A percentile compares a stretch with the other conserved stretches of the same genome.
Conservation (phyloP, 2,113 vertebrate genomes). For the Stomatorhinus ivindoensis region DNA sequence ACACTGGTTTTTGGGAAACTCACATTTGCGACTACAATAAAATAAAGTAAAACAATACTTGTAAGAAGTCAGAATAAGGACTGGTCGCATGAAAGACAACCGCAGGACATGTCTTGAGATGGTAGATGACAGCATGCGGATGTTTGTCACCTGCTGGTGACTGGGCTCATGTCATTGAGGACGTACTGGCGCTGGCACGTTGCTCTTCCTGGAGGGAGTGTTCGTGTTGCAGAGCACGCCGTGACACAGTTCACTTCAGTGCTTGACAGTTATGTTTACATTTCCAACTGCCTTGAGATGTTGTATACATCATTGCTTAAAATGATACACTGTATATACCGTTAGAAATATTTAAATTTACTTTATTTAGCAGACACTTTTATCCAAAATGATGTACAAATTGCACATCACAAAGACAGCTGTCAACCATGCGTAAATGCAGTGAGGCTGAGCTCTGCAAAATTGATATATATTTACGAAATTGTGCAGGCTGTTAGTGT, state of each 20-base stretch:
- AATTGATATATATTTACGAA: not conserved
- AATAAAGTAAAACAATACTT: not conserved
- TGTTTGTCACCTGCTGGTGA: not conserved
- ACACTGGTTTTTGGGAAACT: not conserved
- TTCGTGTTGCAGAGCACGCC: not conserved
- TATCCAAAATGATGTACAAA: not conserved
- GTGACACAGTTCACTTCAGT: not conserved
- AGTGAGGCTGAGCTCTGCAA: not conserved
- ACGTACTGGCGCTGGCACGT: not conserved
- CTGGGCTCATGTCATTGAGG: not conserved
- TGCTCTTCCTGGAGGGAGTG: not conserved
- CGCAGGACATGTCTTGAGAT: not conserved
- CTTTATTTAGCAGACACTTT: not conserved
- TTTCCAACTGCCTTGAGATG: not conserved
- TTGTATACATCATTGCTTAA: not conserved
- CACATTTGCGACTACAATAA: not conserved
- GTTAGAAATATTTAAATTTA: not conserved
- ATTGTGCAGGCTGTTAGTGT: not conserved
- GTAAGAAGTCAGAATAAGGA: not conserved
- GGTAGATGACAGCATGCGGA: not conserved
- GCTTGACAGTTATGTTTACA: not conserved
- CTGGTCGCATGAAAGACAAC: not conserved
- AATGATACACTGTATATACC: not conserved
- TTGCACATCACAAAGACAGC: not conserved
- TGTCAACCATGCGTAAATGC: not conserved